Conservation (phyloP, 2,113 vertebrate genomes). For the Trachemys scripta region DNA sequence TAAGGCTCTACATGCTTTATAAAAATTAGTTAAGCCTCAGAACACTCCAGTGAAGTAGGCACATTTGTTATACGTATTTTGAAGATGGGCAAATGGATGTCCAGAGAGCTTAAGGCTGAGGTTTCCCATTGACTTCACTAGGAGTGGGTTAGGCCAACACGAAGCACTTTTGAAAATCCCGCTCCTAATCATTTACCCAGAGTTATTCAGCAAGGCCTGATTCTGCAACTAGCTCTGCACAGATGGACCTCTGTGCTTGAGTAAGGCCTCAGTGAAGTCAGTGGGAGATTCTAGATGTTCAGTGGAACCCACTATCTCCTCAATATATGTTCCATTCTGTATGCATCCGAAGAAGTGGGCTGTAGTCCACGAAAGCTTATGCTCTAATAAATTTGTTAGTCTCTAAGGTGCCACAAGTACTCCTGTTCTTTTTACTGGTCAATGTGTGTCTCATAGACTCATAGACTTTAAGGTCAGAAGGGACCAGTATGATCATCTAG, state of each 20-base stretch:
- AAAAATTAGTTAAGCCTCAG: neutral
- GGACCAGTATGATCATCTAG: too few species aligned
- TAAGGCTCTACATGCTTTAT: neutral
- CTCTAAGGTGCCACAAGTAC: too few species aligned
- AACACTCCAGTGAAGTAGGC: fast-evolving
- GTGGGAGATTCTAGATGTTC: neutral
- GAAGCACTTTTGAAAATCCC: neutral
- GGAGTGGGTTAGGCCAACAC: neutral
- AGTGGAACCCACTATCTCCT: neutral
- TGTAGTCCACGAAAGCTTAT: too few species aligned
- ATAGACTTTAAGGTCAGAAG: too few species aligned
- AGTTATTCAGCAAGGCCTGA: fast-evolving
- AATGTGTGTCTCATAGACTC: too few species aligned
- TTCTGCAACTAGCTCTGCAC: neutral
- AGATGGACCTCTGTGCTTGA: neutral
- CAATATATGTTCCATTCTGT: too few species aligned
- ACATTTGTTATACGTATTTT: fast-evolving
- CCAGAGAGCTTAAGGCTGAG: fast-evolving
- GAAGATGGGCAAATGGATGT: neutral
- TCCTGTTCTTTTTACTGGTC: too few species aligned
- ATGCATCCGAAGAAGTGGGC: too few species aligned
- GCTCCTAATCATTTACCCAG: fast-evolving
- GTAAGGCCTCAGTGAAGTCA: neutral
- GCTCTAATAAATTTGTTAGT: too few species aligned
- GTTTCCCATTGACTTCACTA: neutral